Conservation (phyloP, 2,113 vertebrate genomes). For the Caretta caretta region DNA sequence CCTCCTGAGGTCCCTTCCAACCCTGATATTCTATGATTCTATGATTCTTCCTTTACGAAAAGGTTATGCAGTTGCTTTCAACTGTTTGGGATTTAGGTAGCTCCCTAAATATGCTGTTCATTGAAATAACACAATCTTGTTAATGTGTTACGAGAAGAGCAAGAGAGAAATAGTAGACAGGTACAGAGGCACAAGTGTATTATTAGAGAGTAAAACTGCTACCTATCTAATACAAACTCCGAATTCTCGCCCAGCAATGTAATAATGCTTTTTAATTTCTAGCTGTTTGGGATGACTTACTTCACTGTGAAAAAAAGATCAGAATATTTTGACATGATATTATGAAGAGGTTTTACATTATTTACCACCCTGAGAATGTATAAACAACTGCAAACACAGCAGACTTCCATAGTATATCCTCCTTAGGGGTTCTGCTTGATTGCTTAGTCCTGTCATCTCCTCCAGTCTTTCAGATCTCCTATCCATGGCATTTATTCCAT, state of each 20-base stretch:
- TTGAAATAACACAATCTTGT: slow-evolving; percentile 32
- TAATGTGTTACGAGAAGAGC: background rate
- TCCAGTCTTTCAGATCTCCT: background rate
- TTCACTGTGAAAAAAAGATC: background rate
- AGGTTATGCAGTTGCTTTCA: slow-evolving; percentile 34
- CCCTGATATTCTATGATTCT: no score
- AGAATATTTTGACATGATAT: background rate
- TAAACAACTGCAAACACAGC: background rate
- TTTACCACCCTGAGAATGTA: background rate
- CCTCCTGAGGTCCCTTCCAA: no score
- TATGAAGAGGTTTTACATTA: background rate
- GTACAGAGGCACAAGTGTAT: background rate
- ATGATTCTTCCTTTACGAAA: background rate
- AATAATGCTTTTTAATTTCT: background rate
- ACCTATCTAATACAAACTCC: background rate
- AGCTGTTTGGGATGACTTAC: background rate
- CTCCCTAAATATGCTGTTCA: slow-evolving; percentile 20
- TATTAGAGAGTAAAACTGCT: background rate
- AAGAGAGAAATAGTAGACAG: slow-evolving; percentile 3
- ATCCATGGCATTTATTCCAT: background rate
- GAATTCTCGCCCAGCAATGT: background rate
- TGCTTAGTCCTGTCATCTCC: accelerated
- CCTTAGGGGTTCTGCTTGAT: background rate
- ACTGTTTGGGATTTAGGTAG: slow-evolving; percentile 28
- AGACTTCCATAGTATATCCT: background rate